phyloP scores from a whole-genome alignment of 2,113 vertebrate species.

The Sminthopsis crassicaudata region DNA sequence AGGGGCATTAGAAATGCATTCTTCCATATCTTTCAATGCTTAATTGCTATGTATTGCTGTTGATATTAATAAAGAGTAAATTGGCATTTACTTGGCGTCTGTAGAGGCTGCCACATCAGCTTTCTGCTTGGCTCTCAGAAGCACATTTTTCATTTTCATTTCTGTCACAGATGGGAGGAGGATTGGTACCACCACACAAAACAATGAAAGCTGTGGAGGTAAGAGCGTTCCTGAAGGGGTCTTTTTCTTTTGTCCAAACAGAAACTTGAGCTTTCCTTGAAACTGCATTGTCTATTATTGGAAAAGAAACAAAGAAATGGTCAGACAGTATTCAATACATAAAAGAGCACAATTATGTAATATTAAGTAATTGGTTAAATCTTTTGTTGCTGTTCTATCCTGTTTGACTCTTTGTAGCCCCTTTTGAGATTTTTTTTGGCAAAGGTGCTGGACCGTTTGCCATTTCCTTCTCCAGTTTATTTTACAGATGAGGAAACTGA shows the following conservation, averaged over 20 bases:
- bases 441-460: too few relatives aligned
- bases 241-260: conserved; percentile 96
- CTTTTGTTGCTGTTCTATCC: neutral
- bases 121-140: conserved; percentile 90
- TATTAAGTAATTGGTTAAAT: neutral
- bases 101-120: conserved; percentile 69
- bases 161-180: conserved; percentile 90
- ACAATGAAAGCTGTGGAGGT: conserved; percentile 92
- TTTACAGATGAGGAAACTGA: too few relatives aligned
- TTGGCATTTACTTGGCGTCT: conserved; percentile 80
- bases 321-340: neutral
- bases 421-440: too few relatives aligned
- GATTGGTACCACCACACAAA: conserved; percentile 93
- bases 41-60: neutral
- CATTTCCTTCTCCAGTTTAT: too few relatives aligned
- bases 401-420: neutral
- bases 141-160: conserved; percentile 90
- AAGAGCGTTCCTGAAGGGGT: conserved; percentile 85
- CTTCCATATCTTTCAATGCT: neutral
- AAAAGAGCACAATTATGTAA: neutral
- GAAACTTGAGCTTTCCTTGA: conserved; percentile 95
- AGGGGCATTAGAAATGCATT: neutral
- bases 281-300: conserved; percentile 95
- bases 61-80: neutral
- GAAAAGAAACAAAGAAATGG: neutral